Conservation (phyloP, 1,140 invertebrate species). For the Drosophila rhopaloa region DNA sequence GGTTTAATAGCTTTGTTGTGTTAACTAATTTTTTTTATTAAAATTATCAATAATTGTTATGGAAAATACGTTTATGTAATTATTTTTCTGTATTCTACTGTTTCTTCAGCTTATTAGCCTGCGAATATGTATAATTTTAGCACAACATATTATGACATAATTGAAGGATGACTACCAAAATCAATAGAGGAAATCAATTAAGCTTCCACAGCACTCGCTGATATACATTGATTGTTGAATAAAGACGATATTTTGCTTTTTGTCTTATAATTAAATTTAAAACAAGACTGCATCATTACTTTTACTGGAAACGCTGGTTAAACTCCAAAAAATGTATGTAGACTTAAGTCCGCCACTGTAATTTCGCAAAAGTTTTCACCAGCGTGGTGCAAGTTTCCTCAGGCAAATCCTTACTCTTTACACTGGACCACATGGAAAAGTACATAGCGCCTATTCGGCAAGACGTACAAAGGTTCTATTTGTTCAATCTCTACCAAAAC, state of each 20-base stretch:
- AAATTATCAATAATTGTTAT: too few species aligned
- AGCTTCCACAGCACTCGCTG: constrained; percentile 89
- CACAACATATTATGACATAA: not conserved
- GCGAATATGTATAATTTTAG: not conserved
- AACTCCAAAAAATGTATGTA: too few species aligned
- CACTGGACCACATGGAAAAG: constrained; percentile 88
- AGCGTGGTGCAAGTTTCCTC: constrained; percentile 85
- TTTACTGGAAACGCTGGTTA: too few species aligned
- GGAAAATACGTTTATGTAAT: too few species aligned
- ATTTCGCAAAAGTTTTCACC: constrained; percentile 85
- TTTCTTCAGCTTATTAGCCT: not conserved
- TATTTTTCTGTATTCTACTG: not conserved
- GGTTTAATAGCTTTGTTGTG: too few species aligned
- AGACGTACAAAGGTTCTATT: constrained; percentile 57
- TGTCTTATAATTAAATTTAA: too few species aligned
- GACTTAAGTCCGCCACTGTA: constrained; percentile 52
- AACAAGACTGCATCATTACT: too few species aligned
- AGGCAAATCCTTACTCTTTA: constrained; percentile 86
- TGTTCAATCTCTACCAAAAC: constrained; percentile 65
- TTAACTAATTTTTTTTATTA: too few species aligned
- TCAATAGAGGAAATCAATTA: not conserved
- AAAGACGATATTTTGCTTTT: too few species aligned
- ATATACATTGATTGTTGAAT: constrained; percentile 56
- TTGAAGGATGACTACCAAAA: not conserved
- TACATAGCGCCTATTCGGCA: constrained; percentile 86